These are phyloP conservation scores for Bryconaethiops microstoma DNA, from an alignment of 2,797 vertebrate genomes.

Conservation along the genomic window DNA sequence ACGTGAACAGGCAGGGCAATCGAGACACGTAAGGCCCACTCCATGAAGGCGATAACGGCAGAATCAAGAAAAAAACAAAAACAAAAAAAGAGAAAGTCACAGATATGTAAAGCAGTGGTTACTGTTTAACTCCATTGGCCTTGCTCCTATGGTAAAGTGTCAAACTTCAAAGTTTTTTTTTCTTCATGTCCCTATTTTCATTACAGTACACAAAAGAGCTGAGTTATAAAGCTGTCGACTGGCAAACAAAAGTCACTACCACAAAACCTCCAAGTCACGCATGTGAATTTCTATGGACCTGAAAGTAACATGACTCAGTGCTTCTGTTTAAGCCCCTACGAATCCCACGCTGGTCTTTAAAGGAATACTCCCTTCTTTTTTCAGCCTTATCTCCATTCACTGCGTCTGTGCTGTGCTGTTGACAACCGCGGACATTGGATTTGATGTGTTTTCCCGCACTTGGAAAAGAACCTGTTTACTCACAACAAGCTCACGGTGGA, in stretches of 20 bases:
- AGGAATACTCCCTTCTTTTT: not conserved
- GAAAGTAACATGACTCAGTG: not conserved
- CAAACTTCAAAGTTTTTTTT: too few relatives aligned
- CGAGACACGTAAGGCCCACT: not conserved
- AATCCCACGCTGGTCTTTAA: not conserved
- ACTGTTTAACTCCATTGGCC: slow-evolving; percentile 14
- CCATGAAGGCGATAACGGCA: slow-evolving; percentile 18
- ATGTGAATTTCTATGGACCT: not conserved
- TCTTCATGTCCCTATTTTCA: not conserved
- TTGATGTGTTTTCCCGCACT: not conserved
- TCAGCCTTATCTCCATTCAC: not conserved
- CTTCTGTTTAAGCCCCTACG: too few relatives aligned
- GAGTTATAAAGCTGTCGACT: not conserved
- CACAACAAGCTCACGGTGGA: not conserved
- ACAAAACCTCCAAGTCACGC: not conserved
- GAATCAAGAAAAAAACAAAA: not conserved
- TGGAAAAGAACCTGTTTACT: too few relatives aligned
- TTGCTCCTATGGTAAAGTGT: too few relatives aligned
- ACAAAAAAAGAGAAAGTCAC: not conserved
- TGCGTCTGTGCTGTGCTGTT: too few relatives aligned
- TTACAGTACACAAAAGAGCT: slow-evolving; percentile 18
- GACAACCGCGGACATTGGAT: not conserved
- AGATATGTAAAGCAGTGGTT: slow-evolving; percentile 31
- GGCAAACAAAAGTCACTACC: not conserved
- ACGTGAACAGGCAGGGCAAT: not conserved